Conservation (phyloP, 1,140 invertebrate species). For the Heliconius hermathena region DNA sequence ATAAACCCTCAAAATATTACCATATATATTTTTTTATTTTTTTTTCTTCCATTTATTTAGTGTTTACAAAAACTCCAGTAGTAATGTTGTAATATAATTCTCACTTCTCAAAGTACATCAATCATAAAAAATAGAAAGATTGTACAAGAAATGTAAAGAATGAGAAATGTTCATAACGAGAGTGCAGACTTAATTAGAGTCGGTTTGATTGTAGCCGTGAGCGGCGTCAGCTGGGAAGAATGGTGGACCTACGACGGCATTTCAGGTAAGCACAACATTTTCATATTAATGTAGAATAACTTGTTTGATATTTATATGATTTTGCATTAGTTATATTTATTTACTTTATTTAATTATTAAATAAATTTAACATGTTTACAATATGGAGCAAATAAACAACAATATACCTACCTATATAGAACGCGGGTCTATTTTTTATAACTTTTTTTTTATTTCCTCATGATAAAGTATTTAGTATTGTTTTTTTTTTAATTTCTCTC, state of each 20-base stretch:
- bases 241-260: conserved; percentile 97
- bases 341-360: neutral
- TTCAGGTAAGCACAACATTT: conserved; percentile 86
- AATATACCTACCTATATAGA: too few relatives aligned
- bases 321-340: neutral
- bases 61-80: conserved; percentile 6
- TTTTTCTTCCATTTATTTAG: neutral
- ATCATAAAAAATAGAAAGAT: conserved; percentile 27
- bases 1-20: neutral
- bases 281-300: conserved; percentile 22
- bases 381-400: too few relatives aligned
- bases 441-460: too few relatives aligned
- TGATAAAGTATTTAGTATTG: too few relatives aligned
- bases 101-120: conserved; percentile 20
- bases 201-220: conserved; percentile 76
- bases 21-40: too few relatives aligned
- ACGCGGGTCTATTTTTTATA: too few relatives aligned
- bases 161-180: conserved; percentile 53
- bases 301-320: neutral
- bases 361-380: too few relatives aligned
- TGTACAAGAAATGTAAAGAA: conserved; percentile 30
- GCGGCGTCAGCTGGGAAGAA: conserved; percentile 93
- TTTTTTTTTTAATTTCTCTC: too few relatives aligned
- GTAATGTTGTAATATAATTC: conserved; percentile 11
- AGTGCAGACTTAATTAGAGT: conserved; percentile 73